phyloP scores from a whole-genome alignment of 2,113 vertebrate genomes.

The Daboia siamensis region DNA sequence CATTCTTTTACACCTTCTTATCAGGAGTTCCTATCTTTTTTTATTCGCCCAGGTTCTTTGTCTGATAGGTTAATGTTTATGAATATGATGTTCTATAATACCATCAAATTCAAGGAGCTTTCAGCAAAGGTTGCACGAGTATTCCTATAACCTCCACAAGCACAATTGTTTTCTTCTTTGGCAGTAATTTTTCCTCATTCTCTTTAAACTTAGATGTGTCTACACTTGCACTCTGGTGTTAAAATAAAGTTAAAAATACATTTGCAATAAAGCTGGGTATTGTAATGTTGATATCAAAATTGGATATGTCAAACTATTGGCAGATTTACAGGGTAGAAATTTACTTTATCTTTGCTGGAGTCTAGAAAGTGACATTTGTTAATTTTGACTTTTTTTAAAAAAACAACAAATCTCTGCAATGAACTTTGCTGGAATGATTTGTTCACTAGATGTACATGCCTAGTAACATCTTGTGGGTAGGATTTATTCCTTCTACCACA shows the following conservation, averaged over 20 bases:
- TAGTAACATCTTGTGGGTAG: not conserved
- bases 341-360: not conserved
- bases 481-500: not conserved
- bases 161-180: not conserved
- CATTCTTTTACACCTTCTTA: not conserved
- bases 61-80: not conserved
- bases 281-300: not conserved
- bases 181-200: not conserved
- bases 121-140: not conserved
- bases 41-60: not conserved
- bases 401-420: not conserved
- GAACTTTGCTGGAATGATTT: not conserved
- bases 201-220: not conserved
- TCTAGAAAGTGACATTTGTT: not conserved
- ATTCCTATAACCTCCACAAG: not conserved
- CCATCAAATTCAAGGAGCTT: not conserved
- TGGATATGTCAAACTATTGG: not conserved
- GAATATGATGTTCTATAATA: not conserved
- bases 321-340: not conserved
- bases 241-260: not conserved
- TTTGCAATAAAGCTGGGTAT: not conserved
- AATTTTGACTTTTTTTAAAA: not conserved
- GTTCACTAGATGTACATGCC: not conserved
- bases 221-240: not conserved
- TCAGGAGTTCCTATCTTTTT: not conserved